Evolutionary conservation across 1,140 invertebrate genomes (phyloP).

Genomic region (Centruroides sculpturatus): DNA sequence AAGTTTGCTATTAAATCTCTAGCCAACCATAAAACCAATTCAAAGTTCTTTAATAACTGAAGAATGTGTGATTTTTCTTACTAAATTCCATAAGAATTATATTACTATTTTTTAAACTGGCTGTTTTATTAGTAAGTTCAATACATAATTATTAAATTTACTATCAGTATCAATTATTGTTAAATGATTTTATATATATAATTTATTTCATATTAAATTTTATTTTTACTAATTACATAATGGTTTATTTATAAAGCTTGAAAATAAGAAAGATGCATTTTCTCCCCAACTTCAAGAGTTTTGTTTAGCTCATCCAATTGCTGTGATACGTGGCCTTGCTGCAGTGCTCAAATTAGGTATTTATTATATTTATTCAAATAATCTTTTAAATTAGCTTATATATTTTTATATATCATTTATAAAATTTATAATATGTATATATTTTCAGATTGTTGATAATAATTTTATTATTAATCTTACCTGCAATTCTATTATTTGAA

Average conservation of each 20-base stretch:
- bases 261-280: constrained; percentile 95
- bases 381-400: not conserved
- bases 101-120: too few relatives aligned
- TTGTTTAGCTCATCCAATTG: constrained; percentile 91
- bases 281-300: constrained; percentile 93
- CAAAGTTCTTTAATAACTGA: too few relatives aligned
- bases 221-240: not conserved
- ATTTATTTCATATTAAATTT: not conserved
- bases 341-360: constrained; percentile 73
- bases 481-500: too few relatives aligned
- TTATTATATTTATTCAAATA: constrained; percentile 10
- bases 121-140: too few relatives aligned
- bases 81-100: too few relatives aligned
- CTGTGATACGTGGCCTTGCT: constrained; percentile 84
- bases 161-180: not conserved
- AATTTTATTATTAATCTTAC: too few relatives aligned
- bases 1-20: too few relatives aligned
- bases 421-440: not conserved
- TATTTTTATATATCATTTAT: not conserved
- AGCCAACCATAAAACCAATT: too few relatives aligned
- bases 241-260: constrained; percentile 37
- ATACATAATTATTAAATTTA: too few relatives aligned
- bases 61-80: too few relatives aligned
- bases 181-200: constrained; percentile 1
- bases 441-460: too few relatives aligned